Base-by-base conservation (phyloP, 2,113 vertebrate species). In the Holacanthus passer region DNA sequence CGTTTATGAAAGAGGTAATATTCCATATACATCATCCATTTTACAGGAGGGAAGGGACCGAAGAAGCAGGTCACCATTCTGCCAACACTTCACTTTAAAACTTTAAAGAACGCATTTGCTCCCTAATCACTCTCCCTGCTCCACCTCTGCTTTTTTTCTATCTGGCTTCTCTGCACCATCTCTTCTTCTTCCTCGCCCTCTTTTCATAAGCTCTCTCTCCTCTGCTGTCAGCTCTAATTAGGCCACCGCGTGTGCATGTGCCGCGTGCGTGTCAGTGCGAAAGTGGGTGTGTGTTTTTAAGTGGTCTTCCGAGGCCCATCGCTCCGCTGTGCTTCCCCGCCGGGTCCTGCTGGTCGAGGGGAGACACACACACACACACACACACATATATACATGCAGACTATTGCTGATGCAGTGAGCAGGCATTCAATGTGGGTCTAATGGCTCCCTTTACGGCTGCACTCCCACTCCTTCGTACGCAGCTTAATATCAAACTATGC, bases 211-310 rank as follows among this genome's bases (percentile, higher is more conserved):
- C 79, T 55, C 84, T 29, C 52, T 63, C 78, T 77, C 50, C 71
- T 65, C 68, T 16, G 62, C 81, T 65, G 83, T 91, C 87, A 80
- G 73, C 83, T 80, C 75, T 86, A 82, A 89, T 88, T 82, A 91
- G 73, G 69, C 70, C 68, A 79, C 52, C 29, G 77, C 64, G 74
- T 82, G 71, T 39, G 64, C 52, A 10, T 7, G 27, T 45, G 27
- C 3, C 17, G 13, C 35, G 58, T 71, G 70, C 75, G 76, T 69
- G 76, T 69, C 65, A 67, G 56, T 31, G 66, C 29, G 50, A 50
- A 37, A 59, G 80, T 64, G 70, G 53, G 31, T 71, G 71, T 67
- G 65, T 78, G 59, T 48, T 79, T 79, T 86, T 86, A 87, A 91
- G 83, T 86, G 85, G 83, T 91, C 83, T 80, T 48, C 5, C 55